Evolutionary conservation across 2,113 vertebrate species (phyloP).

Genomic region (Silurus glanis): DNA sequence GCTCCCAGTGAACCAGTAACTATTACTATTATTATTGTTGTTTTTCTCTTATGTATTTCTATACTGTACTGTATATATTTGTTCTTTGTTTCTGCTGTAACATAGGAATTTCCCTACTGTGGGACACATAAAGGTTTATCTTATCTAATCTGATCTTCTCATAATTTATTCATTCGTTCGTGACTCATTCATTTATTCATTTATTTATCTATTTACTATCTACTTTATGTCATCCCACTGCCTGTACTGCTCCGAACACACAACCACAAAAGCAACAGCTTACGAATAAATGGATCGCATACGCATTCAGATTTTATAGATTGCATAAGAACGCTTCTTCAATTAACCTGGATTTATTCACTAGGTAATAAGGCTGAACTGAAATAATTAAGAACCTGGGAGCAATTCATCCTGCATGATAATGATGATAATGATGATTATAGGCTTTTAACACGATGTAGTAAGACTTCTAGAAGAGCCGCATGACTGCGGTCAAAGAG

Average conservation of each 20-base stretch:
- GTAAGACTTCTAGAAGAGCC: constrained; percentile 14
- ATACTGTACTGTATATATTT: no score
- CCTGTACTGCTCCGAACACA: no score
- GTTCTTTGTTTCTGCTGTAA: no score
- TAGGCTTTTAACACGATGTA: not conserved
- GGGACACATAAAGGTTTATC: no score
- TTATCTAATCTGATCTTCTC: no score
- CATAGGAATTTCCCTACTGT: no score
- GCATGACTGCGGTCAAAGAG: not conserved
- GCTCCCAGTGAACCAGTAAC: no score
- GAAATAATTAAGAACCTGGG: constrained; percentile 10
- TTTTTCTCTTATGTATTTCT: no score
- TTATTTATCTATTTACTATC: not conserved
- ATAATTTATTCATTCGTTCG: no score
- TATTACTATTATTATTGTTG: no score
- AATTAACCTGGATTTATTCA: constrained; percentile 6
- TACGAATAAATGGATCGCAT: no score
- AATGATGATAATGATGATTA: not conserved
- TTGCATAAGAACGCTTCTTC: not conserved
- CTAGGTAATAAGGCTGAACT: not conserved
- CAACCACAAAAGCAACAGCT: not conserved
- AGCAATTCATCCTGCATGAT: constrained; percentile 8
- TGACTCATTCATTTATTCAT: no score
- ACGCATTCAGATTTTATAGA: not conserved
- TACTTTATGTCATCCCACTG: not conserved